Conservation (phyloP, 1,140 invertebrate genomes). For the Panulirus ornatus region DNA sequence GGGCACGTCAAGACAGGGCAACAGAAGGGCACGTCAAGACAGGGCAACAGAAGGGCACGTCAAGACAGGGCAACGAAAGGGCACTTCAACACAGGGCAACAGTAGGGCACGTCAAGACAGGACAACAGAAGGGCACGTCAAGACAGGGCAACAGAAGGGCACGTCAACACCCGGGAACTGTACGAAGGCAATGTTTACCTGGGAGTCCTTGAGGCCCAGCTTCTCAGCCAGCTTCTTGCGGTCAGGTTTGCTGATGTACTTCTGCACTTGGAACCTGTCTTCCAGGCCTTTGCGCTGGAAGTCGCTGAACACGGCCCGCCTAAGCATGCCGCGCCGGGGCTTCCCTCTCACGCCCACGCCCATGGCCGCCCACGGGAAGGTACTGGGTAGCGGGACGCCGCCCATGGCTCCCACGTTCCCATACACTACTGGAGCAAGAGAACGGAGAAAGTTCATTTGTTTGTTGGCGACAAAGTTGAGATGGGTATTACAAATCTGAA, state of each 20-base stretch:
- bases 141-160: too few relatives aligned
- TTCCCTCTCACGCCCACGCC: constrained; percentile 78
- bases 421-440: constrained; percentile 23
- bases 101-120: too few relatives aligned
- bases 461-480: neutral
- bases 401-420: constrained; percentile 71
- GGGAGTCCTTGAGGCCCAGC: constrained; percentile 84
- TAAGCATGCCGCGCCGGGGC: constrained; percentile 81
- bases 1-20: too few relatives aligned
- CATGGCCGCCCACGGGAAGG: constrained; percentile 87
- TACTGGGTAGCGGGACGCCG: constrained; percentile 82
- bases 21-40: too few relatives aligned
- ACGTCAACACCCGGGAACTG: neutral
- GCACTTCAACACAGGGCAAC: too few relatives aligned
- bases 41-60: too few relatives aligned
- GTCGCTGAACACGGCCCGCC: constrained; percentile 89
- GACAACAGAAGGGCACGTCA: too few relatives aligned
- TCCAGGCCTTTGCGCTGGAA: constrained; percentile 83
- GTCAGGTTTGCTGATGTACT: constrained; percentile 84
- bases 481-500: too few relatives aligned
- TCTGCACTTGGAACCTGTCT: constrained; percentile 83
- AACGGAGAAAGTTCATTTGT: neutral
- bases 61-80: too few relatives aligned
- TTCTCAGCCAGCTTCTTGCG: constrained; percentile 83
- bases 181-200: constrained; percentile 80